Evolutionary conservation across 2,113 vertebrate genomes (phyloP), one percentile per base, ranked within the genome.

Genomic region (Girardinichthys multiradiatus): DNA sequence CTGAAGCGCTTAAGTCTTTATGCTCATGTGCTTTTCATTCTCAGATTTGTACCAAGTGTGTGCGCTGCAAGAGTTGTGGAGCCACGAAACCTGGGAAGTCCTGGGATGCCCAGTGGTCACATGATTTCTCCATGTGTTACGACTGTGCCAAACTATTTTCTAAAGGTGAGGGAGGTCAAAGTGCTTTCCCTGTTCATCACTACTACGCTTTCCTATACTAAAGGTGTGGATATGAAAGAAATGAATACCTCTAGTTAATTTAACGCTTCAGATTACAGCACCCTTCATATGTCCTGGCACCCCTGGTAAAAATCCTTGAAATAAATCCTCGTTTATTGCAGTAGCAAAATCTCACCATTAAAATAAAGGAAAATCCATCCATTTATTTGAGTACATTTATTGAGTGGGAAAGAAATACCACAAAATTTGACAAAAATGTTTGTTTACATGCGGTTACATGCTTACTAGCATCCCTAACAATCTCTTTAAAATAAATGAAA

Each of bases 91-190:
- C 98, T 15, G 98, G 98, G 85, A 99, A 98, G 89, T 95, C 97
- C 59, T 98, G 96, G 97, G 97, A 99, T 45, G 98, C 98, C 17
- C 97, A 98, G 93, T 99, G 98, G 98, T 99, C 98, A 87, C 98
- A 98, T 27, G 98, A 99, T 90, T 99, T 99, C 86, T 98, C 98
- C 11, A 95, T 98, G 85, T 99, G 98, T 94, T 98, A 99, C 1
- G 97, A 99, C 70, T 99, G 98, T 95, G 96, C 97, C 95, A 99
- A 99, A 94, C 96, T 96, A 80, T 97, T 97, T 81, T 95, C 97
- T 89, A 99, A 99, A 97, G 97, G 98, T 99, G 87, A 4, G 75
- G 10, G 12, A 19, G 30, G 14, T 17, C 42, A 19, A 54, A 11
- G 42, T 45, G 42, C 42, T 5, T 4, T 65, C 11, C 13, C 12